Percentiles rank a stretch among this genome's conserved stretches.
These are phyloP conservation scores for Melikaiella ostensackeni DNA, from an alignment of 2,888 invertebrate species.

Conservation along the genomic window DNA sequence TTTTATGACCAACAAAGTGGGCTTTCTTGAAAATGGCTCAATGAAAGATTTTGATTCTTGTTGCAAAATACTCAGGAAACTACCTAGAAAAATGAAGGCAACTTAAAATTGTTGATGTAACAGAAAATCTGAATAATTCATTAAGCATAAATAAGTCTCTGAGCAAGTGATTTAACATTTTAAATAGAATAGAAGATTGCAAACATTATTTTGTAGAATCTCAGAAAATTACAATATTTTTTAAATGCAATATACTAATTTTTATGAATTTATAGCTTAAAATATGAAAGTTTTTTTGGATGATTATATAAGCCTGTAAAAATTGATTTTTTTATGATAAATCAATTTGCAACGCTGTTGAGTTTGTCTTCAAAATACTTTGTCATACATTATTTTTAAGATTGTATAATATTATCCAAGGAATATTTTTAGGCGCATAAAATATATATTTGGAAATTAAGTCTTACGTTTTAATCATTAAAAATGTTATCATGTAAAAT, in stretches of 20 bases:
- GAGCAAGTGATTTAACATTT: constrained; percentile 34
- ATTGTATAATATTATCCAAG: too few relatives aligned
- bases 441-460: not conserved
- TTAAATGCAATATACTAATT: not conserved
- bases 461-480: not conserved
- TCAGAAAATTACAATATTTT: not conserved
- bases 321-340: not conserved
- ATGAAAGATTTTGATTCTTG: too few relatives aligned
- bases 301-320: too few relatives aligned
- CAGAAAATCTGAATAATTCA: constrained; percentile 31
- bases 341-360: not conserved
- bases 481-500: too few relatives aligned
- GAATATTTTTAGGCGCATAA: not conserved
- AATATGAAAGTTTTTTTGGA: not conserved
- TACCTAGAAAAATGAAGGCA: too few relatives aligned
- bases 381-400: too few relatives aligned
- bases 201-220: constrained; percentile 16
- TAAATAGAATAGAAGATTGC: constrained; percentile 29
- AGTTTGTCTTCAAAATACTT: too few relatives aligned
- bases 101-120: not conserved
- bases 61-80: too few relatives aligned
- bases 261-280: not conserved
- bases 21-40: too few relatives aligned
- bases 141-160: constrained; percentile 12
- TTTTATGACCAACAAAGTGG: too few relatives aligned